Conservation (phyloP, 2,888 invertebrate genomes). For the Ametastegia equiseti region DNA sequence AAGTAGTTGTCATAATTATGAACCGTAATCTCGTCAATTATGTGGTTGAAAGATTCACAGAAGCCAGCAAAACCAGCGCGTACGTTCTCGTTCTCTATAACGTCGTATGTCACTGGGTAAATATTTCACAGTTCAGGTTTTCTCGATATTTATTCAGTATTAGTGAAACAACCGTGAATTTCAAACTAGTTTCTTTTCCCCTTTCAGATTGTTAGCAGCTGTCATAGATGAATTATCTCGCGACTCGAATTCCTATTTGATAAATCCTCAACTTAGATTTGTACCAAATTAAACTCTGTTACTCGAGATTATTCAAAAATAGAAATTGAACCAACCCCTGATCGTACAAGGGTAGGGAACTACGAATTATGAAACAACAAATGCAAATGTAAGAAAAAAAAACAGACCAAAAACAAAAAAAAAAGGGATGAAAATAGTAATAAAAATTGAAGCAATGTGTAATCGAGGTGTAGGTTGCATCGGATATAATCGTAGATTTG, state of each 20-base stretch:
- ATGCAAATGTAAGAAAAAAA: neutral
- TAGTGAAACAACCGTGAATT: constrained; percentile 15
- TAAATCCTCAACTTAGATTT: neutral
- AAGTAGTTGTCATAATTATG: neutral
- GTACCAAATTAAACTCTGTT: neutral
- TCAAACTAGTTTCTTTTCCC: constrained; percentile 1
- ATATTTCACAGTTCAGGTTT: neutral
- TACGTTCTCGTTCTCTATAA: neutral
- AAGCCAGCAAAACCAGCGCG: neutral
- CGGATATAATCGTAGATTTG: constrained; percentile 29
- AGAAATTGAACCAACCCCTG: neutral
- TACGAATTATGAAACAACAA: neutral
- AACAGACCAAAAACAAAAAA: neutral
- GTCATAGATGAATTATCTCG: neutral
- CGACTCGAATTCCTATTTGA: neutral
- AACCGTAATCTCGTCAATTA: constrained; percentile 15
- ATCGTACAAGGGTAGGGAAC: neutral
- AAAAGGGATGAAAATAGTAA: too few species aligned
- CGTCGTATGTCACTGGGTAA: neutral
- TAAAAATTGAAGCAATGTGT: neutral
- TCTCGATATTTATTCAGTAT: neutral
- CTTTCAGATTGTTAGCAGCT: neutral
- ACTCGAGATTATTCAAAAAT: neutral
- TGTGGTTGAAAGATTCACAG: neutral
- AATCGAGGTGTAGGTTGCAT: constrained; percentile 26